Conservation (phyloP, 64 coral and sea anemone genomes). For the Pocillopora verrucosa region DNA sequence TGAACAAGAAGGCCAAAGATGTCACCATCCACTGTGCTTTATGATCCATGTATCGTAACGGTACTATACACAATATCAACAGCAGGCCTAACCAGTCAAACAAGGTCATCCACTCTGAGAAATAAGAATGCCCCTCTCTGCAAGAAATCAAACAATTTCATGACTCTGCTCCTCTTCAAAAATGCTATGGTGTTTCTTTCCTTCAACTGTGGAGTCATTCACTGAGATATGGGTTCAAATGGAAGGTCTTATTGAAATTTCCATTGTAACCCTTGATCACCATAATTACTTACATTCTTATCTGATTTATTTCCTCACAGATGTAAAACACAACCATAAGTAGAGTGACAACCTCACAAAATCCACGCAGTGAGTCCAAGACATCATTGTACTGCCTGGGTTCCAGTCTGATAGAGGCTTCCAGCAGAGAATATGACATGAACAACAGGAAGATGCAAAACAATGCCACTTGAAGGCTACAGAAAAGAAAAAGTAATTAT, state of each 20-base stretch:
- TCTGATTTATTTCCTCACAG: conserved; percentile 63
- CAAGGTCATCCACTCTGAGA: conserved; percentile 70
- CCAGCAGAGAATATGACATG: conserved; percentile 63
- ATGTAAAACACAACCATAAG: conserved; percentile 51
- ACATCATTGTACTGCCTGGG: conserved; percentile 50
- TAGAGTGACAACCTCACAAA: conserved; percentile 56
- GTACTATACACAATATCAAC: conserved; percentile 50
- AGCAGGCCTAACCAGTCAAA: conserved; percentile 85
- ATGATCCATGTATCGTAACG: conserved; percentile 50
- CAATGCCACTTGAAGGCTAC: conserved; percentile 44
- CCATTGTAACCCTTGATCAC: not conserved
- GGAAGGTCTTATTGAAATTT: too few species aligned
- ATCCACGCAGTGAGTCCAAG: conserved; percentile 27
- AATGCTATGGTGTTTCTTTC: conserved; percentile 11
- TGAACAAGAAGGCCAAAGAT: conserved; percentile 74
- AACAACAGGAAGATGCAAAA: conserved; percentile 60
- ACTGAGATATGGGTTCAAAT: too few species aligned
- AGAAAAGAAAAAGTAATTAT: not conserved
- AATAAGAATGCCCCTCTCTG: conserved; percentile 74
- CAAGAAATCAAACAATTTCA: not conserved
- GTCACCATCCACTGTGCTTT: conserved; percentile 78
- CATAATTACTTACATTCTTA: conserved; percentile 35
- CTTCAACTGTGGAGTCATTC: too few species aligned
- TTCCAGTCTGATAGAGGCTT: conserved; percentile 36
- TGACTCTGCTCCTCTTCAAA: too few species aligned